A percentile compares a stretch with the other conserved stretches of the same genome.
Evolutionary conservation across 1,140 invertebrate species (phyloP).

Genomic region (Galleria mellonella): DNA sequence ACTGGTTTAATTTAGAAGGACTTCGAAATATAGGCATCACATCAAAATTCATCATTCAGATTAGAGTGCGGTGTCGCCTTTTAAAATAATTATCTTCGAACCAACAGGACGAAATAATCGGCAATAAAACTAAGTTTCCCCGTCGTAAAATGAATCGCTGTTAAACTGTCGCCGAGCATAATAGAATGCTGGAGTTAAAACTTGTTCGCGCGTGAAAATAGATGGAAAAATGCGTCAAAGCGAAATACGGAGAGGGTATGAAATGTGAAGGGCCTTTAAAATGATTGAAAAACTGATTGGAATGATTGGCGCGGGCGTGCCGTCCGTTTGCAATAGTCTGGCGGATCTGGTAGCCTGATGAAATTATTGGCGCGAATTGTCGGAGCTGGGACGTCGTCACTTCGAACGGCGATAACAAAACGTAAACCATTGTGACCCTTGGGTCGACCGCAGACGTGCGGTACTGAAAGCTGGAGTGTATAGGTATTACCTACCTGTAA

Average conservation of each 20-base stretch:
- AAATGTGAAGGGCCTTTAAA: constrained; percentile 13
- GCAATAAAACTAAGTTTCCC: constrained; percentile 1
- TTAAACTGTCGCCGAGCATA: background rate
- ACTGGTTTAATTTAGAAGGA: too few species aligned
- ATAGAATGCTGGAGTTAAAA: too few species aligned
- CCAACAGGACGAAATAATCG: too few species aligned
- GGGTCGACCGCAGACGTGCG: too few species aligned
- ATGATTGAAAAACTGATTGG: constrained; percentile 47
- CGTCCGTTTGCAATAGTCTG: constrained; percentile 18
- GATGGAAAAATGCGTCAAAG: constrained; percentile 8
- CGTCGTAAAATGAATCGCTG: background rate
- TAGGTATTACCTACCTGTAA: too few species aligned
- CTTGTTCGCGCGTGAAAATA: background rate
- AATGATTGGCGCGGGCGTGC: constrained; percentile 29
- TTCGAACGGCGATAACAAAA: background rate
- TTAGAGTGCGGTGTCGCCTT: too few species aligned
- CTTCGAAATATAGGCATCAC: too few species aligned
- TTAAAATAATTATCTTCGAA: too few species aligned
- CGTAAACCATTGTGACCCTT: too few species aligned
- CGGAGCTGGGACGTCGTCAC: background rate
- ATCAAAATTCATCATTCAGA: too few species aligned
- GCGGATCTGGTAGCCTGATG: background rate
- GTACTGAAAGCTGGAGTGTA: too few species aligned
- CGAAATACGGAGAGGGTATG: constrained; percentile 1
- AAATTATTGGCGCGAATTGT: constrained; percentile 3